Evolutionary conservation across 2,113 vertebrate species (phyloP), one percentile per base, ranked within the genome.

Genomic region (Catharus minimus): DNA sequence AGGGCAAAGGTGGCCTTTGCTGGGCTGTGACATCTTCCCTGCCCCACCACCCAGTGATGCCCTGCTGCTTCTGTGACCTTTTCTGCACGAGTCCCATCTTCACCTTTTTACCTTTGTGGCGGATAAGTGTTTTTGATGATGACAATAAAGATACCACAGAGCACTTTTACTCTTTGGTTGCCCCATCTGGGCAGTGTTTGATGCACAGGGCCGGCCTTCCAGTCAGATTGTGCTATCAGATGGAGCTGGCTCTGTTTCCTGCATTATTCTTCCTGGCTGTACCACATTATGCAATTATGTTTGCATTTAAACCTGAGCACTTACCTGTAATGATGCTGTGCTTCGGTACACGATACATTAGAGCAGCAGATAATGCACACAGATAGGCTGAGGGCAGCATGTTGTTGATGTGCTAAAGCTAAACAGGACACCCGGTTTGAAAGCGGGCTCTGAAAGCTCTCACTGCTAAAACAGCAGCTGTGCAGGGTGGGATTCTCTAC

Each of bases 241-340:
- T 97, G 97, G 96, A 97, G 96, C 93, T 85, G 89, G 90, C 91
- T 96, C 96, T 97, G 94, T 97, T 98, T 98, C 97, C 97, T 98
- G 95, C 93, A 94, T 96, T 95, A 96, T 96, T 96, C 95, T 97
- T 98, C 94, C 96, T 97, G 97, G 95, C 93, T 96, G 95, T 94
- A 90, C 95, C 91, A 32, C 94, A 94, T 98, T 97, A 98, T 97
- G 97, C 93, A 97, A 97, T 98, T 98, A 97, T 95, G 93, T 96
- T 96, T 96, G 95, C 97, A 97, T 98, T 98, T 97, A 96, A 97
- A 97, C 94, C 95, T 97, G 97, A 93, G 96, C 97, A 94, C 96
- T 98, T 97, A 97, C 97, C 94, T 97, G 97, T 97, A 97, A 97
- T 97, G 96, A 96, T 89, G 91, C 96, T 95, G 95, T 85, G 96